Evolutionary conservation across 2,113 vertebrate species (phyloP), one percentile per base, ranked within the genome.

Genomic region (Propithecus coquereli): DNA sequence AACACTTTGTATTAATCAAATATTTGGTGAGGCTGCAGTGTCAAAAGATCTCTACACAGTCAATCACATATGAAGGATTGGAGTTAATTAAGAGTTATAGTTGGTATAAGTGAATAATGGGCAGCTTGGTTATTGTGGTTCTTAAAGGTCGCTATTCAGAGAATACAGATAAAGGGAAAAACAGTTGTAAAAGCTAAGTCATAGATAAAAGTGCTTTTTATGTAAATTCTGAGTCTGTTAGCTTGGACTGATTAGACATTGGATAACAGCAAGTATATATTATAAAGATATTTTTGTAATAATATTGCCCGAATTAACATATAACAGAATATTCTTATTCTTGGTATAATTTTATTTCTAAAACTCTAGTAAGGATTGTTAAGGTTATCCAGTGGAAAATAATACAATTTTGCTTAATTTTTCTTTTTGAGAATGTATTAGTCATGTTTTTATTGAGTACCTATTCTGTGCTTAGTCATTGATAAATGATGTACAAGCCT

Each of bases 401-500:
- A 82, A 93, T 71, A 88, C 54, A 82, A 73, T 66, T 82, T 79
- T 90, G 37, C 90, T 87, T 84, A 90, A 40, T 79, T 86, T 93
- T 97, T 94, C 76, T 71, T 89, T 83, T 94, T 88, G 43, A 87
- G 54, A 79, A 23, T 71, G 12, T 95, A 81, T 96, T 95, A 54
- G n/a, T 70, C 32, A 16, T 84, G 18, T 79, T 90, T 92, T 94
- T 94, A 90, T 59, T 86, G 32, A 95, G n/a, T 94, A 47, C 16
- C 30, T 50, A 14, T 94, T 89, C 14, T 96, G 23, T 87, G 61
- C 45, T 92, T 94, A 59, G 47, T 87, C 37, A 84, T 86, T 92
- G 85, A 80, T 66, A 83, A 90, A 47, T 86, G 23, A 86, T 79
- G 23, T 34, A 8, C 20, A 91, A 66, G 11, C 45, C 30, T 77